These are phyloP conservation scores for cat (Felis catus) DNA, from an alignment of 2,113 vertebrate species.

Conservation along the genomic window F.catus_Fca126_mat1.0 CM031427.1:27821001-27821500, in stretches of 20 bases:
- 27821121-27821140: background rate
- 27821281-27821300: background rate
- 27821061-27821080: background rate
- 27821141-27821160: background rate
- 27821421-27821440: background rate
- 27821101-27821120: background rate
- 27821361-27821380: background rate
- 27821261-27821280: background rate
- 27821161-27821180: background rate
- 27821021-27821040: background rate
- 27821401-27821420: background rate
- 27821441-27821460: background rate
- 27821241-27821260: background rate
- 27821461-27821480: background rate
- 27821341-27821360: background rate
- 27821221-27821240: background rate
- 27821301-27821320: background rate
- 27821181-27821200: background rate
- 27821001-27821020: background rate
- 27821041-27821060: background rate
- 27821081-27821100: background rate
- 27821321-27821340: background rate
- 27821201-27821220: background rate
- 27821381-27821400: rapidly evolving
- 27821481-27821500: background rate